Evolutionary conservation across 2,113 vertebrate species (phyloP), one percentile per base, ranked within the genome.

Genomic region (Silurus glanis): DNA sequence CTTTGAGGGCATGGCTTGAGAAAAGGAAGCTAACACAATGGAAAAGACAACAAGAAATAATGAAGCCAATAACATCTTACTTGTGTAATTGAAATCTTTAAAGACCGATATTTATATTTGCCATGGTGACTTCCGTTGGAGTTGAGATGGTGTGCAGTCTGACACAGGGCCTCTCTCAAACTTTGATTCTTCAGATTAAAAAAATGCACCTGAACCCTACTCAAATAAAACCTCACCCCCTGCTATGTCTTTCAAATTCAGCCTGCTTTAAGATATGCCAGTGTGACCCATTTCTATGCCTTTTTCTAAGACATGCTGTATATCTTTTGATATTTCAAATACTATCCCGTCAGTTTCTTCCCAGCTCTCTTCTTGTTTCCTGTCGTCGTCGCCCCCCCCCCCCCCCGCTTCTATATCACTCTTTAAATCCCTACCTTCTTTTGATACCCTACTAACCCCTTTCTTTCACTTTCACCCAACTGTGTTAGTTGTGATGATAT

Each of bases 401-500:
- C 59, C 69, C 59, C 55, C 74, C 78, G 51, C 47, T 37, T 23
- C 51, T 75, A 55, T 85, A 61, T 84, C 62, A 53, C 49, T 56
- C 25, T 81, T 67, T 84, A 56, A 83, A 51, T 88, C 51, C 21
- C 5, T 19, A 19, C 0, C 3, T 56, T 47, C 0, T 78, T 13
- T 69, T 37, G 76, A 53, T 49, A 45, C 37, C 53, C 72, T 62
- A 83, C 47, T 81, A 81, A 75, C 75, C 51, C 47, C 8, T 1
- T 85, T 80, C 71, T 28, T 74, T 84, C 53, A 75, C 64, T 62
- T 69, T 83, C 79, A 28, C 23, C 10, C 81, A 25, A 53, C 59
- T 56, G 25, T 87, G 72, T 89, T 90, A 76, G 85, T 87, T 92
- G 87, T 94, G 92, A 95, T 94, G 93, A 95, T 94, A 95, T 91